These are phyloP conservation scores for Lacanobia oleracea DNA, from an alignment of 2,888 invertebrate genomes.

Conservation along the genomic window DNA sequence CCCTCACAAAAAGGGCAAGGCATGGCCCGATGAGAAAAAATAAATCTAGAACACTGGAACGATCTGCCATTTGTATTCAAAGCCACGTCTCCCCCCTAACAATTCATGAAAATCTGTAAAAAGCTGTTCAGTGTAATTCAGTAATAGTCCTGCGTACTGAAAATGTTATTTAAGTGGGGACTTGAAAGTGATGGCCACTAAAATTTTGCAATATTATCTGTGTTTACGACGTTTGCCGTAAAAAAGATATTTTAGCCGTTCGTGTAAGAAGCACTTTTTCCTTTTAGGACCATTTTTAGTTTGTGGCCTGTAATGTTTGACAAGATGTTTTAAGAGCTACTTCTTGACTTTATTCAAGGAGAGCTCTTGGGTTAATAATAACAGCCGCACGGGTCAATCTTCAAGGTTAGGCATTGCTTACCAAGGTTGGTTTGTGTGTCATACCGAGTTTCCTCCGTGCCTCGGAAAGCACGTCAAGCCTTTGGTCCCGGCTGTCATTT, in stretches of 20 bases:
- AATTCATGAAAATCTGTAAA: conserved; percentile 60
- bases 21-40: conserved; percentile 32
- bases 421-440: too few species aligned
- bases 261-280: conserved; percentile 3
- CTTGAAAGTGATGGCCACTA: conserved; percentile 39
- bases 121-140: conserved; percentile 55
- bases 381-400: too few species aligned
- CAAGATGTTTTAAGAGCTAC: not conserved
- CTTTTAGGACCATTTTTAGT: conserved; percentile 1
- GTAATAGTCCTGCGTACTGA: conserved; percentile 48
- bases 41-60: conserved; percentile 34
- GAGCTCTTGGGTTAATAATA: too few species aligned
- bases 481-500: too few species aligned
- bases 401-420: too few species aligned
- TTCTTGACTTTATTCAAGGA: not conserved
- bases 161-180: conserved; percentile 42
- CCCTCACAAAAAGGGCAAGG: conserved; percentile 35
- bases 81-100: conserved; percentile 54
- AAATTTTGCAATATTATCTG: conserved; percentile 42
- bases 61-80: conserved; percentile 58
- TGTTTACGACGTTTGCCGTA: conserved; percentile 38
- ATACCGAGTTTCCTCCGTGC: too few species aligned
- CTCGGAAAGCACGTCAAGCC: too few species aligned
- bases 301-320: conserved; percentile 7
- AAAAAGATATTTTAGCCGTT: conserved; percentile 35